phyloP scores from a whole-genome alignment of 92 coral and sea anemone species.

The Phenganax marumi region DNA sequence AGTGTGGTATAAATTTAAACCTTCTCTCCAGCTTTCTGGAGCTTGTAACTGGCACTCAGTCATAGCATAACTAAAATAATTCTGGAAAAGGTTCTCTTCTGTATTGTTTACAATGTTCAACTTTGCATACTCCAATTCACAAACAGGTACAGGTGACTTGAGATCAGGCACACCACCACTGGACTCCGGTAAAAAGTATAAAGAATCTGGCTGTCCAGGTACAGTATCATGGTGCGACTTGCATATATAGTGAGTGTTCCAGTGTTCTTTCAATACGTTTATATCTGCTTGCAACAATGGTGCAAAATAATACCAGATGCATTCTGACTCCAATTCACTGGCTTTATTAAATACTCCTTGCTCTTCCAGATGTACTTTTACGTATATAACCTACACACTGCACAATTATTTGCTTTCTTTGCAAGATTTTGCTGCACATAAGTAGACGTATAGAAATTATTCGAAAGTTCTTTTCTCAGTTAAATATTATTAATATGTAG shows the following conservation, averaged over 20 bases:
- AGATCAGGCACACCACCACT: slow-evolving; percentile 26
- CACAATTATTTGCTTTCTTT: too few species aligned
- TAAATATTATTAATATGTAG: too few species aligned
- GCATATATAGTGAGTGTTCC: slow-evolving; percentile 2
- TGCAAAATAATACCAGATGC: slow-evolving; percentile 29
- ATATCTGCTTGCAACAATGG: slow-evolving; percentile 3
- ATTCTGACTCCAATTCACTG: too few species aligned
- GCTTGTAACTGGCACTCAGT: slow-evolving; percentile 40
- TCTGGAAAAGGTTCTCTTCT: slow-evolving; percentile 49
- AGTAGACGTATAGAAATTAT: too few species aligned
- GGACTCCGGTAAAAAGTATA: slow-evolving; percentile 7
- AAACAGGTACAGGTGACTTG: slow-evolving; percentile 47
- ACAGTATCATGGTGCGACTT: slow-evolving; percentile 14
- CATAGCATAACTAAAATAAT: slow-evolving; percentile 57
- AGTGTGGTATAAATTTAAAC: slow-evolving; percentile 33
- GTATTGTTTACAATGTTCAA: slow-evolving; percentile 48
- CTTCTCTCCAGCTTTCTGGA: slow-evolving; percentile 52
- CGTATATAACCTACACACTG: too few species aligned
- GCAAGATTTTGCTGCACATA: too few species aligned
- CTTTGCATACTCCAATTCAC: slow-evolving; percentile 53
- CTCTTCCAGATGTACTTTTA: too few species aligned
- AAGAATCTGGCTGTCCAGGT: slow-evolving; percentile 16
- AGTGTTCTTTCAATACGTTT: slow-evolving; percentile 8
- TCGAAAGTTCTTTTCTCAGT: too few species aligned
- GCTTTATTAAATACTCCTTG: too few species aligned